Conservation (phyloP, 2,113 vertebrate species). For the Scalopus aquaticus region DNA sequence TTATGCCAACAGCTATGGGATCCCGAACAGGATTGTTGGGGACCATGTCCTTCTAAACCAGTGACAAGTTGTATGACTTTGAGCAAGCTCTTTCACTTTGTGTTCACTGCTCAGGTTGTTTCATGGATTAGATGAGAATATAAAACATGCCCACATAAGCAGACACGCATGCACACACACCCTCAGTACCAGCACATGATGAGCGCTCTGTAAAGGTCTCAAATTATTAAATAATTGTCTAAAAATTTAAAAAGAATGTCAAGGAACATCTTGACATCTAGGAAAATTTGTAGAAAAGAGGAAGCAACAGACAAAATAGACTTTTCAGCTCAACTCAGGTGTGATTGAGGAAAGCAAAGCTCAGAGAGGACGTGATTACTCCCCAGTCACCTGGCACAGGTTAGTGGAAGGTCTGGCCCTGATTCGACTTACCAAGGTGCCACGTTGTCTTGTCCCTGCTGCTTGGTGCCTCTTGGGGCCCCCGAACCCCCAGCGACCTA, state of each 20-base stretch:
- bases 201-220: background rate
- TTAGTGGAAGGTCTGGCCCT: fast-evolving
- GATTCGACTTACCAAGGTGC: fast-evolving
- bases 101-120: no score
- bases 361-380: background rate
- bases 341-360: background rate
- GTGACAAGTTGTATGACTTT: background rate
- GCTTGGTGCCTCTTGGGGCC: background rate
- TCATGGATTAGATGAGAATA: background rate
- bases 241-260: background rate
- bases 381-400: no score
- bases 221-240: background rate
- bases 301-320: background rate
- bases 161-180: background rate
- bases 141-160: background rate
- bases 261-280: background rate
- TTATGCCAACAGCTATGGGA: background rate
- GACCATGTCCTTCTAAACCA: background rate
- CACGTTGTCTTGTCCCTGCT: background rate
- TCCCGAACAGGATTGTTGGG: background rate
- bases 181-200: background rate
- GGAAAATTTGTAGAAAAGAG: background rate
- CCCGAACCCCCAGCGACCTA: fast-evolving
- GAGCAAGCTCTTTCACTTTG: background rate
- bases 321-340: background rate